Evolutionary conservation across 2,113 vertebrate genomes (phyloP).

Genomic region (Sakesphorus luctuosus): DNA sequence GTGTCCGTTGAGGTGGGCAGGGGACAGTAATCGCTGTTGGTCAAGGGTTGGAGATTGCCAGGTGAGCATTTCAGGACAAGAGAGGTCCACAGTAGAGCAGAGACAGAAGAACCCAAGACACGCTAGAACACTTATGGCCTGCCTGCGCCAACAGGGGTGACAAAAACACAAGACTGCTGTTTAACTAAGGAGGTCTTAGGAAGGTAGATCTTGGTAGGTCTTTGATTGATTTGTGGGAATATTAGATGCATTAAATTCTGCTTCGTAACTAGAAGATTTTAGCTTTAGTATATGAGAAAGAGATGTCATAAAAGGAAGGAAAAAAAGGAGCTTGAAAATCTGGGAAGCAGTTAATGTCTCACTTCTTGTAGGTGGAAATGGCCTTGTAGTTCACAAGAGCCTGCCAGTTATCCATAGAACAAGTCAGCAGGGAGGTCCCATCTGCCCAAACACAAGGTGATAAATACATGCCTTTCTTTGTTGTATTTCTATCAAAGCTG

Average conservation of each 20-base stretch:
- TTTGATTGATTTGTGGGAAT: neutral
- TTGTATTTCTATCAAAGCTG: neutral
- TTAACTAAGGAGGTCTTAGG: neutral
- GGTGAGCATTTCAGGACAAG: neutral
- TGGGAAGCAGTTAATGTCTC: neutral
- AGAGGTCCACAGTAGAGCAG: neutral
- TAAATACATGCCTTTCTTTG: accelerated
- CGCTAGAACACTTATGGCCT: neutral
- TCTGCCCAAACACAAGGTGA: accelerated
- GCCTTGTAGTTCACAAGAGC: neutral
- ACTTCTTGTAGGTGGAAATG: neutral
- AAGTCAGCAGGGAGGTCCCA: neutral
- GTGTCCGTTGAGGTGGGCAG: neutral
- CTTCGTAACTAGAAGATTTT: neutral
- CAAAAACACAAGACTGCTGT: neutral
- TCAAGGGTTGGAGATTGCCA: accelerated
- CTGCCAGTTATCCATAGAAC: neutral
- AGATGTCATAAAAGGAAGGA: neutral
- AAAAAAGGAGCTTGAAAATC: neutral
- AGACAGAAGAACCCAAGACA: neutral
- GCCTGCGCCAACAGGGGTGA: accelerated
- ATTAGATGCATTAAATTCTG: neutral
- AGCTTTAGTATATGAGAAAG: neutral
- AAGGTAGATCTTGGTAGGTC: neutral
- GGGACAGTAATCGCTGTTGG: accelerated